Conservation (phyloP, 2,113 vertebrate species). For the Anseranas semipalmata region DNA sequence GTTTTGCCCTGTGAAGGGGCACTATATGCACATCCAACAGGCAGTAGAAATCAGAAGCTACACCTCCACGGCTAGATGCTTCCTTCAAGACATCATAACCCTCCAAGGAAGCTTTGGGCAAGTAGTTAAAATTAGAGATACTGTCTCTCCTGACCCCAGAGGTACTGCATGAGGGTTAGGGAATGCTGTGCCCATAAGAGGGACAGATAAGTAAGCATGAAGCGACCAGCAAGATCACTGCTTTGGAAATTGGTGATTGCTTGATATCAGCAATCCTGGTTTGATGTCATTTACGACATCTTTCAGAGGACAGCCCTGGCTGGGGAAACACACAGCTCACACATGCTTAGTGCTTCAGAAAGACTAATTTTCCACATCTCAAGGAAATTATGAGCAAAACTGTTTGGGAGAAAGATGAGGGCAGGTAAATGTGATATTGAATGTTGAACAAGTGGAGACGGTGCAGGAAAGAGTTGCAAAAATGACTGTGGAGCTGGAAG, state of each 20-base stretch:
- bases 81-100: background rate
- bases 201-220: background rate
- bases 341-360: background rate
- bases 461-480: background rate
- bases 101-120: background rate
- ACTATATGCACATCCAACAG: rapidly evolving
- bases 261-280: background rate
- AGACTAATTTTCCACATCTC: constrained; percentile 8
- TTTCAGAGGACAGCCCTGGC: background rate
- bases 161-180: rapidly evolving
- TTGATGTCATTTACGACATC: constrained; percentile 28
- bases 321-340: background rate
- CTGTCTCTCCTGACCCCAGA: background rate
- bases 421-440: constrained; percentile 14
- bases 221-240: background rate
- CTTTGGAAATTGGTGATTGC: background rate
- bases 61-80: background rate
- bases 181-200: rapidly evolving
- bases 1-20: rapidly evolving
- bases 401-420: background rate
- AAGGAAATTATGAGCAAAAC: background rate
- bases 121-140: background rate
- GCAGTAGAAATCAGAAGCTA: background rate
- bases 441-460: background rate
- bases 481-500: background rate